A percentile compares a stretch with the other conserved stretches of the same genome.
Conservation (phyloP, 2,113 vertebrate genomes). For the Grantiella picta region DNA sequence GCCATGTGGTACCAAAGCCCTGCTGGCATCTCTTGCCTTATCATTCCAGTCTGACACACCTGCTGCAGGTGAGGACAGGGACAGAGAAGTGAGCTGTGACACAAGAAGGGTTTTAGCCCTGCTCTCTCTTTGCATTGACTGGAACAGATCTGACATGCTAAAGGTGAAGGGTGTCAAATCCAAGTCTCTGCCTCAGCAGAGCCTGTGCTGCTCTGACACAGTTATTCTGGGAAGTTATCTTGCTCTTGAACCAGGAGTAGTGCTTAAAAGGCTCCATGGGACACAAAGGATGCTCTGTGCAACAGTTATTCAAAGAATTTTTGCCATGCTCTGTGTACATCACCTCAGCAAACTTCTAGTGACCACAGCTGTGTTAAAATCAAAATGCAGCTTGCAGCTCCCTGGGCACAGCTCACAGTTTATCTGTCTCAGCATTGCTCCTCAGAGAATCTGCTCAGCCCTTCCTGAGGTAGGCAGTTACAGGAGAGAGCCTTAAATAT, state of each 20-base stretch:
- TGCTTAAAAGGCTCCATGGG: not conserved
- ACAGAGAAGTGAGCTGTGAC: not conserved
- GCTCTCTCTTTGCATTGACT: not conserved
- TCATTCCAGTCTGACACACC: not conserved
- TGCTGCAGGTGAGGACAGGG: not conserved
- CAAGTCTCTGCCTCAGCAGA: not conserved
- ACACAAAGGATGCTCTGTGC: not conserved
- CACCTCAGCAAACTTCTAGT: not conserved
- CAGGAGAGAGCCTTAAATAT: slow-evolving; percentile 1
- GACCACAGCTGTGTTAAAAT: not conserved
- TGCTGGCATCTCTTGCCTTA: not conserved
- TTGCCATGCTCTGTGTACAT: not conserved
- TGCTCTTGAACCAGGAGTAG: not conserved
- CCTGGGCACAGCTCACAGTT: not conserved
- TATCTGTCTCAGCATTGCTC: not conserved
- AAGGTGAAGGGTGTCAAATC: not conserved
- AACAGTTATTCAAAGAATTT: not conserved
- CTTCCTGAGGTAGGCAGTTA: not conserved
- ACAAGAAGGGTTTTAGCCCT: not conserved
- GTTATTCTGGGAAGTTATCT: accelerated
- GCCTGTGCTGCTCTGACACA: not conserved
- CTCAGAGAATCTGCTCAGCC: not conserved
- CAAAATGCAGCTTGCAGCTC: not conserved
- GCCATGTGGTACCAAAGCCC: not conserved
- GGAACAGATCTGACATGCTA: not conserved